phyloP scores from a whole-genome alignment of 1,140 invertebrate species.

The Pogonus chalceus region DNA sequence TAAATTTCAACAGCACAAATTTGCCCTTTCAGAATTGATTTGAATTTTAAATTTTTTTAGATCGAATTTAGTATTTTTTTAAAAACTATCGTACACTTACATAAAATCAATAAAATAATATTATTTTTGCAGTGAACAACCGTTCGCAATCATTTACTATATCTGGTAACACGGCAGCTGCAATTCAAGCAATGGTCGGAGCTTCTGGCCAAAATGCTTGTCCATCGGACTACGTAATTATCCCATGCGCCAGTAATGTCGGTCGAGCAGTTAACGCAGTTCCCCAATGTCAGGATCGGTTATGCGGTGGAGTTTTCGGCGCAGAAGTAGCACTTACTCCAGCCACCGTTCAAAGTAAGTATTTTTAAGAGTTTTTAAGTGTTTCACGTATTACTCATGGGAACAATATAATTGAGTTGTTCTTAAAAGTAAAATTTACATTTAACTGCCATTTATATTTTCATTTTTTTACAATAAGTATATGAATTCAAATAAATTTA shows the following conservation, averaged over 20 bases:
- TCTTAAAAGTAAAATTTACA: too few species aligned
- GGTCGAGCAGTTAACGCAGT: slow-evolving; percentile 43
- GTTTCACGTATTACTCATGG: too few species aligned
- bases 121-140: slow-evolving; percentile 43
- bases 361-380: too few species aligned
- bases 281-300: slow-evolving; percentile 53
- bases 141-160: slow-evolving; percentile 57
- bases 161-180: slow-evolving; percentile 57
- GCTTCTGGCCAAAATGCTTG: slow-evolving; percentile 50
- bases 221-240: slow-evolving; percentile 63
- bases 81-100: too few species aligned
- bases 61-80: too few species aligned
- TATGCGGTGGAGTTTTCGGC: slow-evolving; percentile 62
- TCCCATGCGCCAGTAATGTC: slow-evolving; percentile 61
- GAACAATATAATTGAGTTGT: too few species aligned
- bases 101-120: not conserved
- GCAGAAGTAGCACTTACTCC: slow-evolving; percentile 48
- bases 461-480: too few species aligned
- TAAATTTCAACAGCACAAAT: too few species aligned
- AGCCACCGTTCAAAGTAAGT: slow-evolving; percentile 55
- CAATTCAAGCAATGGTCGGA: slow-evolving; percentile 55
- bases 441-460: too few species aligned
- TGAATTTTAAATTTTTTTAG: too few species aligned
- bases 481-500: too few species aligned
- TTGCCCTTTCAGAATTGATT: too few species aligned